phyloP scores from a whole-genome alignment of 2,888 invertebrate genomes.

The Isoperla grammatica region DNA sequence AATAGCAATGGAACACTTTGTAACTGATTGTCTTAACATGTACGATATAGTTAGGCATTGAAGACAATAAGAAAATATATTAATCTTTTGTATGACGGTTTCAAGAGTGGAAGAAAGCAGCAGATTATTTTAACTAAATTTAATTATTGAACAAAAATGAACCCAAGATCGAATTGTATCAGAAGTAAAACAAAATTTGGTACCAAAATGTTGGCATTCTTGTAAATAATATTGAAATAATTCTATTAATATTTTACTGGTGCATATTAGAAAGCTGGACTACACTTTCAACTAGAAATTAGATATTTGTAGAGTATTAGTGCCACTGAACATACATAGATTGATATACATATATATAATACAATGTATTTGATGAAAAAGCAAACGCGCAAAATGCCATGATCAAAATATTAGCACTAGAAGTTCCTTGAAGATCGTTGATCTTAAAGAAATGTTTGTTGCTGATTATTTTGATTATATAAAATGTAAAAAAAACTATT shows the following conservation, averaged over 20 bases:
- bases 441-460: background rate
- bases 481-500: constrained; percentile 1
- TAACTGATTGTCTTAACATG: no score
- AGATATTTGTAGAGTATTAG: constrained; percentile 11
- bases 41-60: constrained; percentile 23
- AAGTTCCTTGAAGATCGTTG: background rate
- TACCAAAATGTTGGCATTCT: constrained; percentile 5
- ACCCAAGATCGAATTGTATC: background rate
- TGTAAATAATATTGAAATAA: constrained; percentile 7
- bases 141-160: constrained; percentile 1
- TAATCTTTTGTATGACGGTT: constrained; percentile 22
- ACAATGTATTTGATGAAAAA: constrained; percentile 5
- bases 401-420: constrained; percentile 1
- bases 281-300: background rate
- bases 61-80: constrained; percentile 29
- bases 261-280: constrained; percentile 18
- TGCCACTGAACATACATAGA: constrained; percentile 11
- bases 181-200: background rate
- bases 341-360: constrained; percentile 8
- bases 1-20: constrained; percentile 1
- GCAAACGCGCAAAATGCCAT: constrained; percentile 11
- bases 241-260: constrained; percentile 13
- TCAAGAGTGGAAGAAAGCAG: constrained; percentile 9
- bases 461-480: background rate
- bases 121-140: constrained; percentile 3